Evolutionary conservation across 2,888 invertebrate genomes (phyloP), one percentile per base, ranked within the genome.

Genomic region (Netelia inedita): DNA sequence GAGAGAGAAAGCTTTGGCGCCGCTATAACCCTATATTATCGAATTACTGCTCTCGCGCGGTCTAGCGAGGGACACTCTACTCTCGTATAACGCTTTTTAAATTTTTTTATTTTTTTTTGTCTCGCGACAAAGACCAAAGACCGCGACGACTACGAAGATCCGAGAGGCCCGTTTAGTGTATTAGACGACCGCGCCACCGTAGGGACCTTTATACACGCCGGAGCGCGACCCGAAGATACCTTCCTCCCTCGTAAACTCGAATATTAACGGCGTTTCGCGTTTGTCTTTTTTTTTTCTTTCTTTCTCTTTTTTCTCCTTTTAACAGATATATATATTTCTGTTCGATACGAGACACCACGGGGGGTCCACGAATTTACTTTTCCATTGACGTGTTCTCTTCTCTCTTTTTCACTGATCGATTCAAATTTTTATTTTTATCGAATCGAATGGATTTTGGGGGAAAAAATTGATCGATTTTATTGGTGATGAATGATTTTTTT

Each of bases 1-100:
- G 19, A 53, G 43, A 35, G 57, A 57, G 69, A 59, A 50, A 79
- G 88, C 90, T 91, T 76, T 91, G 92, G 92, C 92, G 92, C 91
- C 92, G 89, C 90, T 86, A 90, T 91, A 91, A 92, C 91, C 90
- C 88, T 90, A 89, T 89, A 92, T 91, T 91, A 92, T 92, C 91
- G 89, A 92, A 92, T 92, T 91, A 92, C 90, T 87, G 87, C 85
- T 61, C 53, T 78, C 76, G 66, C 79, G 66, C 63, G 69, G 63
- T 86, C 82, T 50, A 82, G 73, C 21, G 6, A 46, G 57, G 55
- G 53, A 19, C 28, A 50, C 28, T 43, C 41, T 43, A 28, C 63
- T 43, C 57, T 73, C 50, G 19, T 28, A 14, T 55, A 53, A 11
- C 43, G n/a, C 41, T 10, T 35, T 9, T 3, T 2, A 28, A 28